Conservation (phyloP, 53 echinoderm and acorn worm species). For the Stichopus horrens region DNA sequence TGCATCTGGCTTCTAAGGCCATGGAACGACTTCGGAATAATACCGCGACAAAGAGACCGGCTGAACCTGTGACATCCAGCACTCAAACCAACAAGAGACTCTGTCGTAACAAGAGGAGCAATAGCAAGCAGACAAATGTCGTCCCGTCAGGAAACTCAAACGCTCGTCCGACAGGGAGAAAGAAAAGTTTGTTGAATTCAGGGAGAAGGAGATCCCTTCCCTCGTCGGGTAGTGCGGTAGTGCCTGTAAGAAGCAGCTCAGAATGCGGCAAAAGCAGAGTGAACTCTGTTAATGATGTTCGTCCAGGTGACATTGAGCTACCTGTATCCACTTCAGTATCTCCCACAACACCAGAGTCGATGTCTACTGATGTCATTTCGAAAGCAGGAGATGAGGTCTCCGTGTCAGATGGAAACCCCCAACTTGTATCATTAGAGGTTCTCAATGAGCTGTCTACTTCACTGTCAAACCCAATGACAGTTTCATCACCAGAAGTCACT, state of each 20-base stretch:
- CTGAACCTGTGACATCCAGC: too few species aligned
- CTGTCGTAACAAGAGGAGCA: not conserved
- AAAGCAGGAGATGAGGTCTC: not conserved
- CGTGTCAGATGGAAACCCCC: not conserved
- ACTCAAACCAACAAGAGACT: constrained; percentile 1
- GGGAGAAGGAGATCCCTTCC: not conserved
- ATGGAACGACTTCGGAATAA: not conserved
- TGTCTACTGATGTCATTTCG: not conserved
- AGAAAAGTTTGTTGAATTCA: not conserved
- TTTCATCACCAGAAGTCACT: not conserved
- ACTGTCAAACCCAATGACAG: not conserved
- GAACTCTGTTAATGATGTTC: not conserved
- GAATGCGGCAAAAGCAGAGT: not conserved
- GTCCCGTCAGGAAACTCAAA: not conserved
- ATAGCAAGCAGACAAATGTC: not conserved
- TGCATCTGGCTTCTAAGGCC: not conserved
- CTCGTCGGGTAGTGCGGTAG: too few species aligned
- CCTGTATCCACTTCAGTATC: not conserved
- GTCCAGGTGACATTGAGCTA: too few species aligned
- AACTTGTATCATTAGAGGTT: not conserved
- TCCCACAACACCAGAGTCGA: not conserved
- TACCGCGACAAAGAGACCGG: not conserved
- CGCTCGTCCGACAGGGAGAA: not conserved
- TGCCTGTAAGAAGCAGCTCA: not conserved
- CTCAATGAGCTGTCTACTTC: not conserved